These are phyloP conservation scores for Lycorma delicatula DNA, from an alignment of 1,140 invertebrate genomes.

Conservation along the genomic window DNA sequence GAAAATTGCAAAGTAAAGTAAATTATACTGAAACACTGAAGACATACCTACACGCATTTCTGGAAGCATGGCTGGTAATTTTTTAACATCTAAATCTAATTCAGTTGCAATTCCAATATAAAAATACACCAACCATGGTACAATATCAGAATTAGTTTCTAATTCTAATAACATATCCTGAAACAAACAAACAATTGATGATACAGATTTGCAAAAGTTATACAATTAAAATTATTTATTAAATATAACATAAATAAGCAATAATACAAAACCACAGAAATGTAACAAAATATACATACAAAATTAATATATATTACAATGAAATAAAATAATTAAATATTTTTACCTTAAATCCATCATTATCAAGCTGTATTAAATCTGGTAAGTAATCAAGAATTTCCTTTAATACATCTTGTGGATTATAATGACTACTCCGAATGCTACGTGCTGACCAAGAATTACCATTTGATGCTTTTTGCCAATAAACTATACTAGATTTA, in stretches of 20 bases:
- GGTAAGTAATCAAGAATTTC: constrained; percentile 47
- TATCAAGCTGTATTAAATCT: constrained; percentile 41
- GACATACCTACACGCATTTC: constrained; percentile 47
- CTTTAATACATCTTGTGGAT: constrained; percentile 43
- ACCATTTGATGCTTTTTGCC: constrained; percentile 23
- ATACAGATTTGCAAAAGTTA: neutral
- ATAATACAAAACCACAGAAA: too few relatives aligned
- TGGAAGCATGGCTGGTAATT: constrained; percentile 49
- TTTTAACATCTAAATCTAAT: constrained; percentile 47
- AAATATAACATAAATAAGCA: neutral
- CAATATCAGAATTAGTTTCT: constrained; percentile 32
- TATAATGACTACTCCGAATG: constrained; percentile 36
- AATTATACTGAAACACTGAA: too few relatives aligned
- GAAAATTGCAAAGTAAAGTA: too few relatives aligned
- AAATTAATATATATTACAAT: too few relatives aligned
- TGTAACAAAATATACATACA: too few relatives aligned
- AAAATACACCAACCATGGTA: constrained; percentile 58
- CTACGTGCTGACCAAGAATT: constrained; percentile 24
- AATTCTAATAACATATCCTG: constrained; percentile 40
- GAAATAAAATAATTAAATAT: too few relatives aligned
- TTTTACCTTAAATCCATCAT: constrained; percentile 42
- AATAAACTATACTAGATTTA: constrained; percentile 43
- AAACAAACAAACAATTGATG: constrained; percentile 15
- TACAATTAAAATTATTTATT: neutral
- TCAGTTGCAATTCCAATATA: constrained; percentile 44